These are phyloP conservation scores for Anastrepha ludens DNA, from an alignment of 1,140 invertebrate species.

Conservation along the genomic window DNA sequence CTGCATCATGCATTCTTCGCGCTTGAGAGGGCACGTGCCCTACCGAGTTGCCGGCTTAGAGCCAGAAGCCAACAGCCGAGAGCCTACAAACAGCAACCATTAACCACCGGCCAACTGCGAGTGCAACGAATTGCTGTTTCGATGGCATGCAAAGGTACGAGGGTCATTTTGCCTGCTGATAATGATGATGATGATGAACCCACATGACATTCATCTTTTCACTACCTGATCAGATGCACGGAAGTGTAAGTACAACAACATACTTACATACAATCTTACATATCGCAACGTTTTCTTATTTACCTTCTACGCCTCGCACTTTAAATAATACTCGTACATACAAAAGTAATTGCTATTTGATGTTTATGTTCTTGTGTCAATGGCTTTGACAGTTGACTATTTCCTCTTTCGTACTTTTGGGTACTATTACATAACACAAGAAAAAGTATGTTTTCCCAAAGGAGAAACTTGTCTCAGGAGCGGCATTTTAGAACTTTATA, in stretches of 20 bases:
- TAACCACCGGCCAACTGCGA: conserved; percentile 39
- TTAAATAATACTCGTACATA: not conserved
- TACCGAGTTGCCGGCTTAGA: conserved; percentile 20
- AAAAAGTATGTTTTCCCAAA: no score
- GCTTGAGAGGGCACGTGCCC: conserved; percentile 53
- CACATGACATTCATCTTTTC: conserved; percentile 39
- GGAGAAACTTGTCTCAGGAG: no score
- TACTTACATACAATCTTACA: not conserved
- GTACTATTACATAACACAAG: no score
- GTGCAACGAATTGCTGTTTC: conserved; percentile 27
- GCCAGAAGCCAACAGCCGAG: not conserved
- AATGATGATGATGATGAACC: not conserved
- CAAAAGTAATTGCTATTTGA: not conserved
- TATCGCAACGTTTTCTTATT: not conserved
- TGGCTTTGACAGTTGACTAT: not conserved
- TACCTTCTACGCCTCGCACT: not conserved
- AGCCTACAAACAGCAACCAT: not conserved
- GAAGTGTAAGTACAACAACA: not conserved
- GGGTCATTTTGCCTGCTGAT: conserved; percentile 20
- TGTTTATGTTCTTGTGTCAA: not conserved
- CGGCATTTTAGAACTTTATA: no score
- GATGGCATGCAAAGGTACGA: not conserved
- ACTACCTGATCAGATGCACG: conserved; percentile 32
- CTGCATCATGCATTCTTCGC: conserved; percentile 47
- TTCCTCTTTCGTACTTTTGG: no score